These are phyloP conservation scores for Drosophila mulleri DNA, from an alignment of 2,888 invertebrate genomes.

Conservation along the genomic window DNA sequence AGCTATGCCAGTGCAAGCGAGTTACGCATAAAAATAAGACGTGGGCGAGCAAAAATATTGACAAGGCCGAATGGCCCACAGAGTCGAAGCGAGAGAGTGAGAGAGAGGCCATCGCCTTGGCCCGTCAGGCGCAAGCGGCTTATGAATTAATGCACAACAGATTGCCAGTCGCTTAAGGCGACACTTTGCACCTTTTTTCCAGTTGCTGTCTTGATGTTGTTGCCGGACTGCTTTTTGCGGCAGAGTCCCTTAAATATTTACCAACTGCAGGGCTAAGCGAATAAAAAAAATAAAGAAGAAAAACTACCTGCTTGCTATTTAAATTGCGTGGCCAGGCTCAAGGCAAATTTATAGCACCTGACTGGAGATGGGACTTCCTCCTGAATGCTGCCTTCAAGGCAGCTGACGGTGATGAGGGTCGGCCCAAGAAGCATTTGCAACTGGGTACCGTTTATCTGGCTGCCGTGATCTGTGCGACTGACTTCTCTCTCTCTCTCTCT, in stretches of 20 bases:
- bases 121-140: conserved; percentile 73
- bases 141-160: conserved; percentile 81
- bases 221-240: conserved; percentile 15
- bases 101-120: conserved; percentile 26
- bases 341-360: conserved; percentile 62
- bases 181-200: conserved; percentile 73
- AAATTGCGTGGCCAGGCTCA: conserved; percentile 57
- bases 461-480: conserved; percentile 59
- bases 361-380: conserved; percentile 24
- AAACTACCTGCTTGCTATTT: conserved; percentile 62
- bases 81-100: conserved; percentile 16
- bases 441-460: conserved; percentile 51
- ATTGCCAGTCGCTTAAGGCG: conserved; percentile 74
- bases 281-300: conserved; percentile 12
- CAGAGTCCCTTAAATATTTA: conserved; percentile 70
- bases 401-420: conserved; percentile 71
- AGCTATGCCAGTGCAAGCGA: conserved; percentile 74
- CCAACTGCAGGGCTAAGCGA: conserved; percentile 54
- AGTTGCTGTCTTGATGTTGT: background rate
- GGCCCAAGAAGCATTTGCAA: conserved; percentile 14
- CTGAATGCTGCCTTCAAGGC: conserved; percentile 31
- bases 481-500: conserved; percentile 40
- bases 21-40: conserved; percentile 64
- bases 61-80: conserved; percentile 53
- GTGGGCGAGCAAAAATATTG: conserved; percentile 65